phyloP scores from a whole-genome alignment of 2,888 invertebrate genomes.

The Tolmerus cingulatus region DNA sequence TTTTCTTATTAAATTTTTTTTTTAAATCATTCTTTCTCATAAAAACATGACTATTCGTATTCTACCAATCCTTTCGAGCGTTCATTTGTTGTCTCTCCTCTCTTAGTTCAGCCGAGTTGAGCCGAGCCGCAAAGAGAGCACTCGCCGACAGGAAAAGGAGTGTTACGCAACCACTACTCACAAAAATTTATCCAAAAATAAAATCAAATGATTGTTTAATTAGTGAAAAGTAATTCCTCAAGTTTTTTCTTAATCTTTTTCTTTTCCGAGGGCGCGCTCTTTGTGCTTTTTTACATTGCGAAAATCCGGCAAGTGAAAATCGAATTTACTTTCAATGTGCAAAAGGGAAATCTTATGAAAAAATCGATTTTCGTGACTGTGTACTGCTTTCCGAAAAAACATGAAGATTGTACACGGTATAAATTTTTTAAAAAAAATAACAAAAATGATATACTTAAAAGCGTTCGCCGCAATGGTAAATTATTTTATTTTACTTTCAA shows the following conservation, averaged over 20 bases:
- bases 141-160: constrained; percentile 21
- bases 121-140: background rate
- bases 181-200: constrained; percentile 17
- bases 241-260: background rate
- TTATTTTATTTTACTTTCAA: constrained; percentile 3
- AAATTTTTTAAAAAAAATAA: background rate
- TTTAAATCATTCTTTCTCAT: background rate
- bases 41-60: background rate
- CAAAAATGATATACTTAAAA: background rate
- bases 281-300: background rate
- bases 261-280: background rate
- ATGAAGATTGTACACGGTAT: background rate
- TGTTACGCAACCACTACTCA: constrained; percentile 37
- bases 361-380: background rate
- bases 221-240: background rate
- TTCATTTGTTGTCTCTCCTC: background rate
- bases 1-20: background rate
- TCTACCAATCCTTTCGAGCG: background rate
- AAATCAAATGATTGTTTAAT: constrained; percentile 23
- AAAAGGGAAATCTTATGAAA: background rate
- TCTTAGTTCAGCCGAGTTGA: background rate
- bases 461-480: background rate
- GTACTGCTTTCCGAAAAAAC: background rate
- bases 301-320: background rate
- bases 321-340: background rate